Percentiles rank a stretch among this genome's conserved stretches.
phyloP scores from a whole-genome alignment of 2,797 vertebrate species.

The Merluccius polli region DNA sequence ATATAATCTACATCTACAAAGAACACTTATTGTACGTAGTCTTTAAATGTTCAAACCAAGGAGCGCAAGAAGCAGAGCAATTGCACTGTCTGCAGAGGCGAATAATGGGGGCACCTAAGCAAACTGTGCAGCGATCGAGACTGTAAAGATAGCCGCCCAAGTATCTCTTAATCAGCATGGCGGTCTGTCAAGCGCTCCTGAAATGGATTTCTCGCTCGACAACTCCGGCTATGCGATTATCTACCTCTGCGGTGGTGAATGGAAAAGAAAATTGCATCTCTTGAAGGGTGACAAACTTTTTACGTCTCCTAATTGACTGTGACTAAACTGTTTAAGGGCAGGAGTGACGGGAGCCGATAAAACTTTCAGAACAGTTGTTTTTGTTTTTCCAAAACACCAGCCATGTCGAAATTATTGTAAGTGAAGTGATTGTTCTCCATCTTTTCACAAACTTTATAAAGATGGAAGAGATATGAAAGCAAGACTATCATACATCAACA shows the following conservation, averaged over 20 bases:
- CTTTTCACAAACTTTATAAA: conserved; percentile 17
- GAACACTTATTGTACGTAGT: too few species aligned
- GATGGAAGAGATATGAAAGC: conserved; percentile 9
- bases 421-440: conserved; percentile 43
- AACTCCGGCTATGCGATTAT: background rate
- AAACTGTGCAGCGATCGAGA: background rate
- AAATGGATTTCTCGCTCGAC: background rate
- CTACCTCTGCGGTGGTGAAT: conserved; percentile 10
- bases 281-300: conserved; percentile 53
- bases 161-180: background rate
- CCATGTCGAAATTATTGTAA: conserved; percentile 39
- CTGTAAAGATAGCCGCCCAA: background rate
- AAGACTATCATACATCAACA: background rate
- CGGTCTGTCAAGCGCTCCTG: background rate
- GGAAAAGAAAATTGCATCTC: conserved; percentile 37
- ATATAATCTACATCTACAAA: too few species aligned
- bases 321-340: conserved; percentile 39
- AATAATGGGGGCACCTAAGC: too few species aligned
- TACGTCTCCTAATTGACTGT: conserved; percentile 53
- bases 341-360: conserved; percentile 44
- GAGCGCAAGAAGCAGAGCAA: too few species aligned
- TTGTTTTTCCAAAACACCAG: conserved; percentile 36
- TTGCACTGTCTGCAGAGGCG: too few species aligned
- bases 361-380: conserved; percentile 38
- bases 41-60: too few species aligned